phyloP scores from a whole-genome alignment of 2,797 vertebrate genomes.

The Molossus alvarezi region DNA sequence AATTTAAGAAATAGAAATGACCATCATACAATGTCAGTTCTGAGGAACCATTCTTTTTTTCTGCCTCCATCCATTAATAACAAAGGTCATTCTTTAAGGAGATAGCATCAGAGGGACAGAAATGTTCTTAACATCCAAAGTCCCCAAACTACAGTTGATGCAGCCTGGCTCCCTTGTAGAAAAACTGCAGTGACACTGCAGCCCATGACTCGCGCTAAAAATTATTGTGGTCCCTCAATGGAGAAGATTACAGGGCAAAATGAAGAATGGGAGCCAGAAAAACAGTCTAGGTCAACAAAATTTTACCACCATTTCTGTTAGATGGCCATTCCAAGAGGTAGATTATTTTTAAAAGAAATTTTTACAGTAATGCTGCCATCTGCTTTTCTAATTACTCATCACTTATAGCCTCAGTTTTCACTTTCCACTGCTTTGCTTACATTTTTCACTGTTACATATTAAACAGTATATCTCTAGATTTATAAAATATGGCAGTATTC shows the following conservation, averaged over 20 bases:
- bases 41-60: constrained; percentile 73
- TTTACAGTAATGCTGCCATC: not conserved
- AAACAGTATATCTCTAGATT: not conserved
- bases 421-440: not conserved
- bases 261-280: constrained; percentile 35
- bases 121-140: constrained; percentile 83
- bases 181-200: constrained; percentile 84
- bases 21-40: constrained; percentile 57
- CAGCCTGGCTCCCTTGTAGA: constrained; percentile 83
- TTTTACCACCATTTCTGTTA: constrained; percentile 70
- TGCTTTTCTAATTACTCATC: constrained; percentile 54
- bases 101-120: constrained; percentile 83
- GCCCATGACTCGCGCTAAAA: constrained; percentile 87
- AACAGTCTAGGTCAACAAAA: not conserved
- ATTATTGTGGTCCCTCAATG: constrained; percentile 84
- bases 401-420: constrained; percentile 11
- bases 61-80: constrained; percentile 80
- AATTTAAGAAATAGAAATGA: constrained; percentile 67
- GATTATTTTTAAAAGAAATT: not conserved
- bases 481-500: not conserved
- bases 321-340: constrained; percentile 49
- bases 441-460: constrained; percentile 13
- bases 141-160: constrained; percentile 87
- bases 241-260: constrained; percentile 76
- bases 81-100: constrained; percentile 87